Conservation (phyloP, 2,888 invertebrate genomes). For the Agrilus mali region DNA sequence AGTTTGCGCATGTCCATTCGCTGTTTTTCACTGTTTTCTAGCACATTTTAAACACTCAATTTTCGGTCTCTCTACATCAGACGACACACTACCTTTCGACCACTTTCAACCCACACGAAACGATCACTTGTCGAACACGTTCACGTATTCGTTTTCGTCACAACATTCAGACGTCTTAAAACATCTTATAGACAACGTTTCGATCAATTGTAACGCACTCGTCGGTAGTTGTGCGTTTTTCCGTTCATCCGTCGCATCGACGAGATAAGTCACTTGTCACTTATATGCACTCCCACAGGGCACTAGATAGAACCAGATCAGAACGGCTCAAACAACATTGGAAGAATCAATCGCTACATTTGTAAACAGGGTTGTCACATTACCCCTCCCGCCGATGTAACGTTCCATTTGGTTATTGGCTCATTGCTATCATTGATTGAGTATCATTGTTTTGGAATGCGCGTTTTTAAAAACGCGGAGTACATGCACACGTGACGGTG, state of each 20-base stretch:
- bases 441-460: constrained; percentile 39
- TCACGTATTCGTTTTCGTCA: too few species aligned
- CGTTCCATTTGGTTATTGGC: constrained; percentile 39
- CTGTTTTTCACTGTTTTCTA: too few species aligned
- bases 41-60: too few species aligned
- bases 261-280: constrained; percentile 18
- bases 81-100: too few species aligned
- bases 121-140: too few species aligned
- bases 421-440: constrained; percentile 39
- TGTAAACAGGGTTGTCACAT: constrained; percentile 39
- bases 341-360: constrained; percentile 39
- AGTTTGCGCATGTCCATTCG: too few species aligned
- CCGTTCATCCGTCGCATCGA: constrained; percentile 2
- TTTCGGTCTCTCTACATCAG: too few species aligned
- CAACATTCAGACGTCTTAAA: too few species aligned
- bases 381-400: constrained; percentile 29
- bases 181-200: too few species aligned
- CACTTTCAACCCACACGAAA: too few species aligned
- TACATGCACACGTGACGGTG: constrained; percentile 20
- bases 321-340: constrained; percentile 35
- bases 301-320: constrained; percentile 32
- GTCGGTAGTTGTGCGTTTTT: neutral
- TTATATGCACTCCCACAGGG: constrained; percentile 23
- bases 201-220: neutral
- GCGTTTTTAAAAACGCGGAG: constrained; percentile 38